Evolutionary conservation across 2,888 invertebrate species (phyloP).

Genomic region (Aleiodes leptofemur): DNA sequence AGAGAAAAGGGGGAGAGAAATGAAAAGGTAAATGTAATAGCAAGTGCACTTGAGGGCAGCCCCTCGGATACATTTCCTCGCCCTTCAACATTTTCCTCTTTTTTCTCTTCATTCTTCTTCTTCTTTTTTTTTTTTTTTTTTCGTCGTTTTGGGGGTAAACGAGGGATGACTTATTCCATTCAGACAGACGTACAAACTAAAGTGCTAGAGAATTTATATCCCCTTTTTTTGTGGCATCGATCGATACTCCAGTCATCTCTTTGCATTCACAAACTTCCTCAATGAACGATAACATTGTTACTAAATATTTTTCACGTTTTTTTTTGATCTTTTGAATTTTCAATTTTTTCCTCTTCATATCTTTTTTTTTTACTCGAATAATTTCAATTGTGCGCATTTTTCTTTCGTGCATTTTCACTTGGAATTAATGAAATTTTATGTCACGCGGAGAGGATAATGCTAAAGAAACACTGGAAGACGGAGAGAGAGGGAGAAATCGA

Average conservation of each 20-base stretch:
- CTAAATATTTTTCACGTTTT: background rate
- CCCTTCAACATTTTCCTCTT: conserved; percentile 4
- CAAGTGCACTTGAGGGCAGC: conserved; percentile 8
- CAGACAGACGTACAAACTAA: background rate
- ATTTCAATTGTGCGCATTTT: background rate
- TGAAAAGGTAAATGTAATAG: conserved; percentile 3
- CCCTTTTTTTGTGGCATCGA: conserved; percentile 38
- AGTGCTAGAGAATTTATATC: conserved; percentile 24
- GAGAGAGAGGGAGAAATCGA: conserved; percentile 43
- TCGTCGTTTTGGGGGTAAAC: conserved; percentile 7
- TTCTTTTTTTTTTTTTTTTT: conserved; percentile 32
- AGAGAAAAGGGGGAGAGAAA: background rate
- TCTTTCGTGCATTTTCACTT: too few relatives aligned
- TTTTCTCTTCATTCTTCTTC: conserved; percentile 11
- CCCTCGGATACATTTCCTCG: background rate
- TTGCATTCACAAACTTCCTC: too few relatives aligned
- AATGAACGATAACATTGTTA: conserved; percentile 1
- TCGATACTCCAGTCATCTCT: conserved; percentile 18
- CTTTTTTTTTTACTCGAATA: background rate
- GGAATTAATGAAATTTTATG: background rate
- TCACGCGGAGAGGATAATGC: background rate
- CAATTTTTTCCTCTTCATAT: background rate
- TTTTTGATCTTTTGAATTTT: too few relatives aligned
- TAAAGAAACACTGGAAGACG: background rate
- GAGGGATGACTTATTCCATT: background rate